These are phyloP conservation scores for Margaritifera margaritifera DNA, from an alignment of 2,888 invertebrate species.

Conservation along the genomic window DNA sequence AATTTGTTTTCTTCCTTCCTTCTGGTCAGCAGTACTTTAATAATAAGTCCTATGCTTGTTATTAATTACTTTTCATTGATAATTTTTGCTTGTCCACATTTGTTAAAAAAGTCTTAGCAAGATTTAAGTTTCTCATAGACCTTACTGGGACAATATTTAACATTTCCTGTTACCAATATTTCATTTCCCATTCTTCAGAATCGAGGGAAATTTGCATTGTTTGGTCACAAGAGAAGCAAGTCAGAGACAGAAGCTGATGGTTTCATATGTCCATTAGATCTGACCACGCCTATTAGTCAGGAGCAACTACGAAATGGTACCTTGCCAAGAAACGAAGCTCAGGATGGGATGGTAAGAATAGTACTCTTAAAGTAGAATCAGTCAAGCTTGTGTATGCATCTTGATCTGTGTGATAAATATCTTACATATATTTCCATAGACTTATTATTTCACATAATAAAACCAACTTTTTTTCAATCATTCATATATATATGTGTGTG, in stretches of 20 bases:
- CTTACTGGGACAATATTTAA: too few species aligned
- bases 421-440: too few species aligned
- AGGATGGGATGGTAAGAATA: conserved; percentile 9
- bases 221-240: conserved; percentile 78
- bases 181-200: conserved; percentile 41
- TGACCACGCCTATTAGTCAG: conserved; percentile 29
- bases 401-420: too few species aligned
- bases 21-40: not conserved
- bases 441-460: too few species aligned
- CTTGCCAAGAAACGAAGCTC: conserved; percentile 16
- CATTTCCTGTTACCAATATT: not conserved
- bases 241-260: conserved; percentile 88
- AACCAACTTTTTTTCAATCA: too few species aligned
- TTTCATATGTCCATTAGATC: conserved; percentile 87
- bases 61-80: not conserved
- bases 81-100: not conserved
- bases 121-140: too few species aligned
- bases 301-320: conserved; percentile 41
- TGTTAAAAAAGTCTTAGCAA: too few species aligned
- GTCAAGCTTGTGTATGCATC: too few species aligned
- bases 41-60: not conserved
- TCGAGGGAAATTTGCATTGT: conserved; percentile 62
- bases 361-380: too few species aligned
- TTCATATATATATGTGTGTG: too few species aligned
- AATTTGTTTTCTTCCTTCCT: too few species aligned